Conservation (phyloP, 2,797 vertebrate genomes). For the Enteromius treurensis region DNA sequence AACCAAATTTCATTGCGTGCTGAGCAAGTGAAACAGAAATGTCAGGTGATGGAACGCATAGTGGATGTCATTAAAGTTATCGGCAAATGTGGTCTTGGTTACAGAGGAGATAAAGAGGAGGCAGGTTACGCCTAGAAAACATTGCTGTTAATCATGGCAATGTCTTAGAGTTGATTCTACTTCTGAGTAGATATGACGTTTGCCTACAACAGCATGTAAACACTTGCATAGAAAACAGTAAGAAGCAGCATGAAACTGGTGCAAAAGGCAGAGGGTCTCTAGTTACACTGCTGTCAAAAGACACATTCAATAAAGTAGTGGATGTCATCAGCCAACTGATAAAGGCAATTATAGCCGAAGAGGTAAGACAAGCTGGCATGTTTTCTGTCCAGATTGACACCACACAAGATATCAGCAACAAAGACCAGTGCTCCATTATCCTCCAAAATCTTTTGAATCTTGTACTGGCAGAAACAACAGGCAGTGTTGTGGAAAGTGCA, state of each 20-base stretch:
- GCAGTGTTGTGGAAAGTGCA: slow-evolving; percentile 9
- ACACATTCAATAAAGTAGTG: slow-evolving; percentile 34
- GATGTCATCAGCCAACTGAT: slow-evolving; percentile 40
- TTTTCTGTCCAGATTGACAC: slow-evolving; percentile 45
- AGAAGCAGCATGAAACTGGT: slow-evolving; percentile 38
- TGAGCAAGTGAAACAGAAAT: slow-evolving; percentile 48
- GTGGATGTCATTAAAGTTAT: slow-evolving; percentile 56
- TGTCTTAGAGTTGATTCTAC: slow-evolving; percentile 43
- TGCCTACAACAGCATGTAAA: slow-evolving; percentile 49
- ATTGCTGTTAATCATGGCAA: slow-evolving; percentile 54
- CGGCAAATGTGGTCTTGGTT: slow-evolving; percentile 56
- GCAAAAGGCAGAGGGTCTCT: slow-evolving; percentile 50
- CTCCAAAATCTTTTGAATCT: not conserved
- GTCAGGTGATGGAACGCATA: slow-evolving; percentile 49
- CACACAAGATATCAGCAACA: slow-evolving; percentile 28
- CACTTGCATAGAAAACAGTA: slow-evolving; percentile 45
- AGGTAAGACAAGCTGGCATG: slow-evolving; percentile 28
- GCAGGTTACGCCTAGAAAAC: slow-evolving; percentile 48
- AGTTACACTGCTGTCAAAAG: slow-evolving; percentile 49
- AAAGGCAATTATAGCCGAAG: slow-evolving; percentile 43
- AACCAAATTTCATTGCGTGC: slow-evolving; percentile 42
- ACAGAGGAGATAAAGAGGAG: slow-evolving; percentile 48
- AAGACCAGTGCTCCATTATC: slow-evolving; percentile 39
- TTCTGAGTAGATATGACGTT: slow-evolving; percentile 37
- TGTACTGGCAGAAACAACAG: not conserved